A percentile compares a stretch with the other conserved stretches of the same genome.
Evolutionary conservation across 2,888 invertebrate species (phyloP).

Genomic region (Leptopilina myrica): DNA sequence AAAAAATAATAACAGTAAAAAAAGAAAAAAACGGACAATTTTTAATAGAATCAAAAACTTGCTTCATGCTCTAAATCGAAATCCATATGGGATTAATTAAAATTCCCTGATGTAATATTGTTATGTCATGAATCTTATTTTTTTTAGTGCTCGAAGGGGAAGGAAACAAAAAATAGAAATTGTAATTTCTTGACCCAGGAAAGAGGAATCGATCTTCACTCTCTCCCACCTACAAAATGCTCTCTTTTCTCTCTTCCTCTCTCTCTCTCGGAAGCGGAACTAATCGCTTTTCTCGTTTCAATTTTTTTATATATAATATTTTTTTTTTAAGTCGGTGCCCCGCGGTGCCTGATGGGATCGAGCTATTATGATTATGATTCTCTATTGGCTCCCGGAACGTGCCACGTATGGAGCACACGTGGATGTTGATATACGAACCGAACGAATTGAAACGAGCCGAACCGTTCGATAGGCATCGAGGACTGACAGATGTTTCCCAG

Average conservation of each 20-base stretch:
- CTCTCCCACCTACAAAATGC: conserved; percentile 55
- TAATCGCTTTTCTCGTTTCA: conserved; percentile 60
- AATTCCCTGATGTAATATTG: conserved; percentile 12
- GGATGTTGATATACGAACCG: conserved; percentile 58
- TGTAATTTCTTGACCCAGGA: conserved; percentile 44
- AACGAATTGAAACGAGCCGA: conserved; percentile 63
- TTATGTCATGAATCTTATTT: neutral
- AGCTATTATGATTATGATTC: conserved; percentile 59
- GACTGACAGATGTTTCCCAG: conserved; percentile 74
- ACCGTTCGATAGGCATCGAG: conserved; percentile 74
- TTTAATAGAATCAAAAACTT: too few relatives aligned
- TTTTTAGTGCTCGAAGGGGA: neutral
- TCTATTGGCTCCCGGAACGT: conserved; percentile 56
- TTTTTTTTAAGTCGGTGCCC: conserved; percentile 64
- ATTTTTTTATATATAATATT: conserved; percentile 43
- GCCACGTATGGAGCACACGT: conserved; percentile 58
- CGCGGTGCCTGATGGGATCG: conserved; percentile 63
- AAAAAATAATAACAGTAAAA: too few relatives aligned
- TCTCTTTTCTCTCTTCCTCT: conserved; percentile 47
- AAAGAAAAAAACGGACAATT: too few relatives aligned
- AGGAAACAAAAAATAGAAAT: conserved; percentile 4
- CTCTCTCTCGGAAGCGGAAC: conserved; percentile 65
- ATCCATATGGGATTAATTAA: neutral
- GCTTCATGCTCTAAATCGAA: neutral
- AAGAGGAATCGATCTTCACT: conserved; percentile 51